These are phyloP conservation scores for Gadus macrocephalus DNA, from an alignment of 2,113 vertebrate genomes.

Conservation along the genomic window DNA sequence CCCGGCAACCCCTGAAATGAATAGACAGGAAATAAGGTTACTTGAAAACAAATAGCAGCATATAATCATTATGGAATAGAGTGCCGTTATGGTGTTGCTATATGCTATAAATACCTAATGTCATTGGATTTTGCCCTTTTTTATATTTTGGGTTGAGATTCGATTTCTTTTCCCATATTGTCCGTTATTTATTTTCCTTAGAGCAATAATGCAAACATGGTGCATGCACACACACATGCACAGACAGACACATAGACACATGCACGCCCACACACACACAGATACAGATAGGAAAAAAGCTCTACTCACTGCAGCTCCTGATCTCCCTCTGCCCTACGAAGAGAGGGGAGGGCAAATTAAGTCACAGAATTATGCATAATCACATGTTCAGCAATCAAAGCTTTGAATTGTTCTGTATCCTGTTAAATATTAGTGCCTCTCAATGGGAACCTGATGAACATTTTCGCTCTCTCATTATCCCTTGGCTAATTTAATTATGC, in stretches of 20 bases:
- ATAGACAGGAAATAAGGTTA: slow-evolving; percentile 27
- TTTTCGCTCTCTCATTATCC: too few relatives aligned
- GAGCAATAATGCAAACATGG: background rate
- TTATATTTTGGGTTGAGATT: too few relatives aligned
- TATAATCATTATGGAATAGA: too few relatives aligned
- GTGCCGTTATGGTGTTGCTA: background rate
- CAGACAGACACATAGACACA: background rate
- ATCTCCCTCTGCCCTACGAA: slow-evolving; percentile 88
- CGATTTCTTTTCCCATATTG: too few relatives aligned
- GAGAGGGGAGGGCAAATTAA: slow-evolving; percentile 61
- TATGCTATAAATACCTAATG: background rate
- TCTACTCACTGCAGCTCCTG: slow-evolving; percentile 89
- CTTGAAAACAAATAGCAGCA: slow-evolving; percentile 4
- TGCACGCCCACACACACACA: background rate
- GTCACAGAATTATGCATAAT: slow-evolving; percentile 35
- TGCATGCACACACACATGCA: slow-evolving; percentile 51
- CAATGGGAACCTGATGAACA: too few relatives aligned
- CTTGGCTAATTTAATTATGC: too few relatives aligned
- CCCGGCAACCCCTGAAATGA: slow-evolving; percentile 83
- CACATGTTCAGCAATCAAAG: too few relatives aligned
- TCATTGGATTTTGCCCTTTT: background rate
- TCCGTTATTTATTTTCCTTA: too few relatives aligned
- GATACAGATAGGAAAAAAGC: background rate
- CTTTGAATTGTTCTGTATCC: too few relatives aligned
- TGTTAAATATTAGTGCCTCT: too few relatives aligned